Conservation (phyloP, 2,797 vertebrate species). For the Paramormyrops hopkinsi region DNA sequence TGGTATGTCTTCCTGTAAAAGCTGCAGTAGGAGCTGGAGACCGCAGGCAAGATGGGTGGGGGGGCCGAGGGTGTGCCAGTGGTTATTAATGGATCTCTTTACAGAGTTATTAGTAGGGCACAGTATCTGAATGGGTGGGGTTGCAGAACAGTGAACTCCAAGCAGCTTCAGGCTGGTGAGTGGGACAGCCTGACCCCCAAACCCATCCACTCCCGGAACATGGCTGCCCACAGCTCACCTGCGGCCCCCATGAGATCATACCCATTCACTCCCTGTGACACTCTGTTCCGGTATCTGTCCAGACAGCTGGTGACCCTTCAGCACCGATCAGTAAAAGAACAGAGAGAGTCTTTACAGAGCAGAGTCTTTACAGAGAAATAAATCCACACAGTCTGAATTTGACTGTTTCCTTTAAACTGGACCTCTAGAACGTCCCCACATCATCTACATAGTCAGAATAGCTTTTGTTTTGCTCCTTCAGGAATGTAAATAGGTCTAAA, state of each 20-base stretch:
- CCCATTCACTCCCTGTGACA: neutral
- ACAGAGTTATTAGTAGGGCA: conserved; percentile 33
- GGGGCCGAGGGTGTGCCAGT: conserved; percentile 24
- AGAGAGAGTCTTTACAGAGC: neutral
- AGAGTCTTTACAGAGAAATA: neutral
- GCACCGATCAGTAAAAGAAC: neutral
- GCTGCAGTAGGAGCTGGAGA: neutral
- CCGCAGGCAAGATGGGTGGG: conserved; percentile 14
- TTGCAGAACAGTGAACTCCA: neutral
- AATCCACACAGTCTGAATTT: neutral
- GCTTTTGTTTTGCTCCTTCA: neutral
- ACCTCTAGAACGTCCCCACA: neutral
- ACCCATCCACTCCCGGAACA: neutral
- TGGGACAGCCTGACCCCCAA: neutral
- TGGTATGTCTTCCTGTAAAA: neutral
- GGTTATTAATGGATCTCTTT: conserved; percentile 48
- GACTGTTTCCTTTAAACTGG: neutral
- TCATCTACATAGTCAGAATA: neutral
- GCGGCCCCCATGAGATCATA: neutral
- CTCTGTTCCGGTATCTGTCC: neutral
- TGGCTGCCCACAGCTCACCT: neutral
- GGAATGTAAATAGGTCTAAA: neutral
- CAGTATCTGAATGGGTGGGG: conserved; percentile 6
- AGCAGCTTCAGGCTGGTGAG: conserved; percentile 14
- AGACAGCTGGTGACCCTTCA: neutral